Conservation (phyloP, 2,797 vertebrate species). For the Eupleurogrammus muticus region DNA sequence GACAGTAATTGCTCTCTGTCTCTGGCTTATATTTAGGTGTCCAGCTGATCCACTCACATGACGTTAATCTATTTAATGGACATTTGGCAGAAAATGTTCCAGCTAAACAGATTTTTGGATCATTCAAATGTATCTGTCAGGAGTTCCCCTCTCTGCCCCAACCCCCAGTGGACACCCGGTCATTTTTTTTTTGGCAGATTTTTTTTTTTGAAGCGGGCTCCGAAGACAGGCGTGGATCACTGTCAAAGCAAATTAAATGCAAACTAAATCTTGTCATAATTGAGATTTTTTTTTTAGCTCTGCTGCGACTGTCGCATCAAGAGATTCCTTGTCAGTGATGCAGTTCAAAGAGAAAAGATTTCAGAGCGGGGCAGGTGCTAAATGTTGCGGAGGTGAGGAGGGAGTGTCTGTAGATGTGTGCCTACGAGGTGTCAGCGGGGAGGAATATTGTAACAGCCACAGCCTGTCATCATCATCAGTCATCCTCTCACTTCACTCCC, state of each 20-base stretch:
- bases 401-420: constrained; percentile 59
- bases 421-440: constrained; percentile 71
- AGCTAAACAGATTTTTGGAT: constrained; percentile 67
- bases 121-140: constrained; percentile 67
- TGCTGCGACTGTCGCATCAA: constrained; percentile 58
- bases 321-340: constrained; percentile 64
- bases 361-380: constrained; percentile 71
- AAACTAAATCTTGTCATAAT: constrained; percentile 70
- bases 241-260: constrained; percentile 69
- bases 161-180: constrained; percentile 29
- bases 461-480: constrained; percentile 81
- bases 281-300: constrained; percentile 35
- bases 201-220: constrained; percentile 40
- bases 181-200: constrained; percentile 6
- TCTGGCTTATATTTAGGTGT: constrained; percentile 79
- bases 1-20: constrained; percentile 75
- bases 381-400: constrained; percentile 74
- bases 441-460: constrained; percentile 80
- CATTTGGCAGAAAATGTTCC: constrained; percentile 73
- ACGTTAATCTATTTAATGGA: constrained; percentile 81
- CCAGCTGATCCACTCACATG: constrained; percentile 81
- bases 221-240: constrained; percentile 60
- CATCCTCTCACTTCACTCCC: constrained; percentile 78
- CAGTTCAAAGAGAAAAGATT: constrained; percentile 74
- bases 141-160: constrained; percentile 50